A percentile compares a stretch with the other conserved stretches of the same genome.
These are phyloP conservation scores for Menura novaehollandiae DNA, from an alignment of 2,113 vertebrate species.

Conservation along the genomic window DNA sequence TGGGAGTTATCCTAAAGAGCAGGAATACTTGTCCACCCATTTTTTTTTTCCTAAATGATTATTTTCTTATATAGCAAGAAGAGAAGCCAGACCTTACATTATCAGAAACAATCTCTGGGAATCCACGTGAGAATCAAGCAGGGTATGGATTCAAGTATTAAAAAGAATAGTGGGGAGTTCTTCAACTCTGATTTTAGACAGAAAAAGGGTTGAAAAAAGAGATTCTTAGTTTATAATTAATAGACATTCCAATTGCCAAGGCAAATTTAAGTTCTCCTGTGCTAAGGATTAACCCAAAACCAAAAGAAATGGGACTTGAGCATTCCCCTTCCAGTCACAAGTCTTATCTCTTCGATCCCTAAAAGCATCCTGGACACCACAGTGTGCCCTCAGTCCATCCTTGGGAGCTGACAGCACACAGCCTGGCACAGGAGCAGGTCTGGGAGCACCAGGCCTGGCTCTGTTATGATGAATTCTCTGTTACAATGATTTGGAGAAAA, in stretches of 20 bases:
- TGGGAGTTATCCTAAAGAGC: neutral
- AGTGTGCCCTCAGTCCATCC: neutral
- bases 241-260: neutral
- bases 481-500: conserved; percentile 70
- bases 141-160: neutral
- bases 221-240: neutral
- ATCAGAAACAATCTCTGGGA: neutral
- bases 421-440: neutral
- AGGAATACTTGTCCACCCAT: neutral
- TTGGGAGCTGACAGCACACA: neutral
- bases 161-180: neutral
- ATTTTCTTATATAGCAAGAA: neutral
- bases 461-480: conserved; percentile 48
- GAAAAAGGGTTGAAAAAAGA: neutral
- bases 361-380: neutral
- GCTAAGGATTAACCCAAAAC: neutral
- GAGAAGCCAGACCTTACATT: neutral
- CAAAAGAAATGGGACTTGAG: neutral
- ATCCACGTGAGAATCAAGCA: neutral
- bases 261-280: neutral
- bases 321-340: neutral
- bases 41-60: neutral
- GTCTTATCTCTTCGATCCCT: neutral
- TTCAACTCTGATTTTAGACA: neutral
- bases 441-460: neutral